Base-by-base conservation (phyloP, 37 sponge, comb jelly and placozoan species). In the Bolinopsis microptera region DNA sequence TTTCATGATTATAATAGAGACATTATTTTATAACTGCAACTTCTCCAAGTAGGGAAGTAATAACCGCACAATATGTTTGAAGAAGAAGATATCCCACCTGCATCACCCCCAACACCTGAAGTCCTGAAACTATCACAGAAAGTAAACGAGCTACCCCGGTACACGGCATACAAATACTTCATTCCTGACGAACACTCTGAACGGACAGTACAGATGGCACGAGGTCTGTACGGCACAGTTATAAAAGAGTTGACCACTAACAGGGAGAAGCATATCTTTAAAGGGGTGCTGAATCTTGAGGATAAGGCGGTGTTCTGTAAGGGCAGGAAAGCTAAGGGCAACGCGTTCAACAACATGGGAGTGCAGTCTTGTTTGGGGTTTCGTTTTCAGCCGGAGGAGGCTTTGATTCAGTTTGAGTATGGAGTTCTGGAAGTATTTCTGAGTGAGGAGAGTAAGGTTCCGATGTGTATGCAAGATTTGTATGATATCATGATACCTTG, bases 111-210 rank as follows among this genome's bases (percentile, higher is more conserved):
- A 48, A 48, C 13, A 13, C 61, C 61, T 18, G 61, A 41, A n/a
- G 90, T 86, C 0, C 35, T 86, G 0, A 39, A 34, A 27, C 32
- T 33, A n/a, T 39, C 36, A 33, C 31, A 24, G 28, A 86, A 86
- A 34, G 48, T 48, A 38, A 18, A 18, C 90, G 61, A 86, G 21
- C 90, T 86, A 2, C 90, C 90, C 39, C 41, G 39, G 0, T 86
- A 86, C 61, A 28, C 23, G 0, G 5, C 40, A 0, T 24, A 40
- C 27, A 86, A 86, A 34, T 26, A 30, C 61, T 86, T 86, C 26
- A 86, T 86, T 27, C 90, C 48, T 40, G 90, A 86, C 61, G 90
- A 86, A 16, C 0, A 13, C 38, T 40, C 90, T 3, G 61, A 86
- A 34, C 3, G 30, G 8, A 34, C 90, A 38, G 90, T n/a, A 30